A percentile compares a stretch with the other conserved stretches of the same genome.
phyloP scores from a whole-genome alignment of 2,888 invertebrate genomes.

The Cactoblastis cactorum region DNA sequence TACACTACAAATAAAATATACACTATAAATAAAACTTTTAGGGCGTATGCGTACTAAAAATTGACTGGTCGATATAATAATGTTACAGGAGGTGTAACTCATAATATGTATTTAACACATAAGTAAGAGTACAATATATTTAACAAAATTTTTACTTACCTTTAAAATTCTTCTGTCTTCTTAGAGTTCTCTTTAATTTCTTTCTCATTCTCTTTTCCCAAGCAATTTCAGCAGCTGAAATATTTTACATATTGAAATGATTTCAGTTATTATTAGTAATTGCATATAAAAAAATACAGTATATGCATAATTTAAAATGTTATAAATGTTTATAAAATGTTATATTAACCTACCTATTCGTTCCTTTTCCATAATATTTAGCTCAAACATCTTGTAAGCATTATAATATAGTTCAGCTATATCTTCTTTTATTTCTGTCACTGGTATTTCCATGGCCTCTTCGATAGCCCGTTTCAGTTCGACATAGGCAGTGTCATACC shows the following conservation, averaged over 20 bases:
- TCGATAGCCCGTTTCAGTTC: constrained; percentile 57
- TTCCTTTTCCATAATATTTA: constrained; percentile 53
- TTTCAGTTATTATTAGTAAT: too few species aligned
- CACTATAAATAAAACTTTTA: too few species aligned
- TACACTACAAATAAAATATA: too few species aligned
- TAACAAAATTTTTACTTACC: constrained; percentile 32
- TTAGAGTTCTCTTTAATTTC: constrained; percentile 55
- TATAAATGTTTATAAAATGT: too few species aligned
- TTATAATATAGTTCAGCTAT: constrained; percentile 46
- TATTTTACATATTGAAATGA: too few species aligned
- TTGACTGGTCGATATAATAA: too few species aligned
- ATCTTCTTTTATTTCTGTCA: constrained; percentile 51
- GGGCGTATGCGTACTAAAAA: too few species aligned
- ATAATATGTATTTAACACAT: too few species aligned
- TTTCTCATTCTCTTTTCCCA: constrained; percentile 68
- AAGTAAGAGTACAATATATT: too few species aligned
- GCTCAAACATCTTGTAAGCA: constrained; percentile 52
- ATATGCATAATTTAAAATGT: too few species aligned
- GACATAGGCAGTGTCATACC: constrained; percentile 63
- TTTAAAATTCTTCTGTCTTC: constrained; percentile 56
- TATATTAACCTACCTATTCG: constrained; percentile 50
- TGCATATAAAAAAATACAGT: too few species aligned
- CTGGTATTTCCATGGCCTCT: constrained; percentile 65
- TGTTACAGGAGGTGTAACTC: too few species aligned
- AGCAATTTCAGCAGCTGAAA: constrained; percentile 58